Base-by-base conservation (phyloP, 2,888 invertebrate genomes). In the Ornithoptera priamus region DNA sequence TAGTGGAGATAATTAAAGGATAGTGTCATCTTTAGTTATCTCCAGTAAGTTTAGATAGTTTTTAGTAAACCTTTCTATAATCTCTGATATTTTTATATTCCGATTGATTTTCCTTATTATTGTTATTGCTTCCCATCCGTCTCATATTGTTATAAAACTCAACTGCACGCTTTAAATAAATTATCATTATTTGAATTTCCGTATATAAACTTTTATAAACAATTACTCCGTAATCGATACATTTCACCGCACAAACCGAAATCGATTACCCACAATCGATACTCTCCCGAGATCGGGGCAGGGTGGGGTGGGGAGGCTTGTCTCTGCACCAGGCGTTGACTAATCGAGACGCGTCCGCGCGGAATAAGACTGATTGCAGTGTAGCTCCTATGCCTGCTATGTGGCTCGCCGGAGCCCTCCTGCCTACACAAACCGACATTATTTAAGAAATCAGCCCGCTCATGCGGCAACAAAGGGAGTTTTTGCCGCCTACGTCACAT, bases 251-350 rank as follows among this genome's bases (percentile, higher is more conserved):
- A 80, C 80, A 79, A 83, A 84, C 85, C 80, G 75, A 82, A 89
- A 92, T 90, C 90, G 91, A 92, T 90, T 88, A 86, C 85, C 76
- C 77, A 80, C 83, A 90, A 88, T 91, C 92, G 90, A 92, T 92
- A 87, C 80, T 76, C 79, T 78, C 81, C 57, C 57, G 65, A 62
- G 69, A 69, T 65, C 82, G 77, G 77, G 81, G 77, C 74, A 84
- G 85, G 86, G 85, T 84, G 15, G 87, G 86, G 80, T 75, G 86
- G 77, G 84, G 84, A 84, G 82, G 85, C 85, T 86, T 90, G 92
- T 92, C 90, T 91, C 92, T 92, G 92, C 89, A 86, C 83, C 85
- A 82, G 91, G 90, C 92, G 90, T 90, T 92, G 91, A 92, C 90
- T 92, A 92, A 92, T 92, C 87, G 91, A 79, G 84, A 85, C 88